A percentile compares a stretch with the other conserved stretches of the same genome.
Evolutionary conservation across 2,113 vertebrate species (phyloP).

Genomic region (Pungitius pungitius): DNA sequence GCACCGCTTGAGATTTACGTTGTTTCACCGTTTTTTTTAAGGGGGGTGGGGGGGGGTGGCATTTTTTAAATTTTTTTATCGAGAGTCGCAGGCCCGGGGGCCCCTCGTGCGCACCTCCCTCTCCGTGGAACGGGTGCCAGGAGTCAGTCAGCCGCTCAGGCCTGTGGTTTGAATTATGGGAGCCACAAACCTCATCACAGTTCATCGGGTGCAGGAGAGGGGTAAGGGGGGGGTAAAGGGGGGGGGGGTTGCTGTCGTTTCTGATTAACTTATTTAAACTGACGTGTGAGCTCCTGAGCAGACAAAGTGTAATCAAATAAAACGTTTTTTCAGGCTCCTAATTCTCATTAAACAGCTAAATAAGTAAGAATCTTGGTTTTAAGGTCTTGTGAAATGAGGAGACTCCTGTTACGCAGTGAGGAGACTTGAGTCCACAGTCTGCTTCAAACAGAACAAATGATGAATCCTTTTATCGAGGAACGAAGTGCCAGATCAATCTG

Average conservation of each 20-base stretch:
- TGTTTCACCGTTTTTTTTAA: constrained; percentile 26
- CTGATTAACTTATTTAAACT: background rate
- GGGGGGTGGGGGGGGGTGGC: no score
- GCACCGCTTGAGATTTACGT: constrained; percentile 22
- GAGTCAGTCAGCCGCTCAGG: constrained; percentile 16
- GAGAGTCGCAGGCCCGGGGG: constrained; percentile 9
- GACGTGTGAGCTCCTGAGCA: background rate
- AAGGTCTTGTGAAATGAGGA: no score
- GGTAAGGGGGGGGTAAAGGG: background rate
- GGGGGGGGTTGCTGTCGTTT: background rate
- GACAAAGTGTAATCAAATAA: background rate
- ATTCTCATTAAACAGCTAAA: background rate
- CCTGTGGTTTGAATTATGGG: constrained; percentile 10
- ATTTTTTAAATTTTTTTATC: no score
- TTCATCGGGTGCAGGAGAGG: background rate
- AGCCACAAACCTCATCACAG: constrained; percentile 5
- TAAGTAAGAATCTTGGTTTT: background rate
- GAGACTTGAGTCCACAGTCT: background rate
- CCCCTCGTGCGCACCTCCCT: background rate
- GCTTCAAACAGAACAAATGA: background rate
- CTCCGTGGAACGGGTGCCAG: background rate
- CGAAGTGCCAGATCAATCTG: background rate
- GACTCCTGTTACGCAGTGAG: background rate
- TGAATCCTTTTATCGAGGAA: background rate
- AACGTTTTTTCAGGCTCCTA: no score